Evolutionary conservation across 2,113 vertebrate species (phyloP).

Genomic region (Mionectes macconnelli): DNA sequence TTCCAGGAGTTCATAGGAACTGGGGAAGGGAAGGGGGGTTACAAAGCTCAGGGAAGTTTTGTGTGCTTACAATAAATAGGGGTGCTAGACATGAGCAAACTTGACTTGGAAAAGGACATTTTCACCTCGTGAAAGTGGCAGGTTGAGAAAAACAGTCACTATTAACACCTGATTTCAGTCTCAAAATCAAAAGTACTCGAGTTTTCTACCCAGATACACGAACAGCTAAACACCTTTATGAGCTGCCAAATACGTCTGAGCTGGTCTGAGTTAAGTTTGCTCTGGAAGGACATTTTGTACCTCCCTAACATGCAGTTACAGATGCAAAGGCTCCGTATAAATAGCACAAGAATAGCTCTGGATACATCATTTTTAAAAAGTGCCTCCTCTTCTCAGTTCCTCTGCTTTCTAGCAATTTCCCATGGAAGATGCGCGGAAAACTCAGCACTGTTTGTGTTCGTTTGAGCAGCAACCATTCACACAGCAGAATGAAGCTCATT

Average conservation of each 20-base stretch:
- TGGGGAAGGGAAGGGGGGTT: not conserved
- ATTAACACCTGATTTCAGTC: not conserved
- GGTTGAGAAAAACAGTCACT: not conserved
- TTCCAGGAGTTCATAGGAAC: not conserved
- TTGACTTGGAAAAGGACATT: not conserved
- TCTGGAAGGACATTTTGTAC: conserved; percentile 24
- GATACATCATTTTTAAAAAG: not conserved
- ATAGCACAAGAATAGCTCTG: not conserved
- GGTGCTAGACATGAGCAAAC: not conserved
- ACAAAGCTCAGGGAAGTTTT: not conserved
- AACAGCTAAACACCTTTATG: not conserved
- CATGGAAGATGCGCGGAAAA: not conserved
- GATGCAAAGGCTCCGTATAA: not conserved
- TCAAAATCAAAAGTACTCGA: not conserved
- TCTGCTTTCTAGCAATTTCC: conserved; percentile 1
- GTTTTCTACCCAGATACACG: not conserved
- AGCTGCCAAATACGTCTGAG: not conserved
- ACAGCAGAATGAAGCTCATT: not conserved
- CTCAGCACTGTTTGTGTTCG: not conserved
- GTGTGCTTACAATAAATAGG: not conserved
- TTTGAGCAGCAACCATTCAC: not conserved
- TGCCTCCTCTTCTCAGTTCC: not conserved
- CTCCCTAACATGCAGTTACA: not conserved
- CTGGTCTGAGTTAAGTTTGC: not conserved
- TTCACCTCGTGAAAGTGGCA: not conserved